Evolutionary conservation across 2,113 vertebrate species (phyloP), one percentile per base, ranked within the genome.

Genomic region (Rhabdomys dilectus): DNA sequence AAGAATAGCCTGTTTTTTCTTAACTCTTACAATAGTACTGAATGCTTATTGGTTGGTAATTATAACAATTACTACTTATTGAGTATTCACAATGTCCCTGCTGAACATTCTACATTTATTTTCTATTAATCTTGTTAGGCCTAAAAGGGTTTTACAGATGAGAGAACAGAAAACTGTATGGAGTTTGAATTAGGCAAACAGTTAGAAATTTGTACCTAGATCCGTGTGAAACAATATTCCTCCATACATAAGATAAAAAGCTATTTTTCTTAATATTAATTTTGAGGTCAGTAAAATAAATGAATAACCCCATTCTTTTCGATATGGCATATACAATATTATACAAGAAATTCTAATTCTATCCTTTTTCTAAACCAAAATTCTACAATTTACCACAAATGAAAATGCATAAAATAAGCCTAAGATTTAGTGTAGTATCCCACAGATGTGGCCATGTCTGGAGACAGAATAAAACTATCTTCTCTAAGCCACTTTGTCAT

Each of bases 41-140:
- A 78, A 58, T 75, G 48, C 77, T 58, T 95, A 26, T 82, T 96
- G 80, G 82, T 24, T 58, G 58, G 68, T 31, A 94, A 64, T 82
- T 86, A 70, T 90, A 91, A 89, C 31, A 77, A 76, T 11, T 6
- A 73, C 6, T n/a, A 82, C 51, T 81, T 76, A 62, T 12, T 42
- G 34, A 92, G 10, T 66, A 51, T 21, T 62, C 60, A 39, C 19
- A 45, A 45, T 45, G 45, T 45, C 26, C 42, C 13, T 73, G 19
- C 42, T 75, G 56, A n/a, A 2, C 16, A 88, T 77, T 94, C 72
- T 22, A 19, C 0, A 29, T 88, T 88, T 88, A 45, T 73, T 96
- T 84, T 89, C 48, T 19, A 58, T 80, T 78, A 58, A 3, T 53
- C 21, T 7, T 73, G 53, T 31, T 48, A 66, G 31, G 10, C 51